Conservation (phyloP, 2,113 vertebrate species). For the Eolophus roseicapilla region DNA sequence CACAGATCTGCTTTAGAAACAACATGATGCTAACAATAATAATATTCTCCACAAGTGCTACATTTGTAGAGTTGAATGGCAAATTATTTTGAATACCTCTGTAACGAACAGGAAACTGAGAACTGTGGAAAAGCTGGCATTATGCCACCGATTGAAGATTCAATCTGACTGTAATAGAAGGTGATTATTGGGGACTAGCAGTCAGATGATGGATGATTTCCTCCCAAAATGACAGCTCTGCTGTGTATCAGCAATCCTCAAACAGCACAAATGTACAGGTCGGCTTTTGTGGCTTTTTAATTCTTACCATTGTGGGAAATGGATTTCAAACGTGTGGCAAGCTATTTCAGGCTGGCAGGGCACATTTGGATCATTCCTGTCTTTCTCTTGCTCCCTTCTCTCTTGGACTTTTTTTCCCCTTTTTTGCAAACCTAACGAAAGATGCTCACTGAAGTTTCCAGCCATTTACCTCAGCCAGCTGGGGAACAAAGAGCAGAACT, state of each 20-base stretch:
- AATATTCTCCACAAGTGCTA: slow-evolving; percentile 69
- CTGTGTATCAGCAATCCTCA: slow-evolving; percentile 63
- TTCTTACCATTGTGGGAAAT: slow-evolving; percentile 67
- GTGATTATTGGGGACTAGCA: slow-evolving; percentile 78
- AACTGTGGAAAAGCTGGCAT: slow-evolving; percentile 73
- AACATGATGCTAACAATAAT: slow-evolving; percentile 71
- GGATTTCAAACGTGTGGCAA: slow-evolving; percentile 49
- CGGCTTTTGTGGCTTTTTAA: slow-evolving; percentile 64
- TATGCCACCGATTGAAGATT: slow-evolving; percentile 74
- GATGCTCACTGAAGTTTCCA: slow-evolving; percentile 29
- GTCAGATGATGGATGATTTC: slow-evolving; percentile 77
- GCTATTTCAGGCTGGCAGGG: slow-evolving; percentile 46
- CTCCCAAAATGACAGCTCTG: slow-evolving; percentile 77
- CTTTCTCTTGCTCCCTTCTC: background rate
- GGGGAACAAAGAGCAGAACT: slow-evolving; percentile 31
- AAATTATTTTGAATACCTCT: slow-evolving; percentile 79
- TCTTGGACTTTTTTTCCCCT: background rate
- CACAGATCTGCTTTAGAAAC: slow-evolving; percentile 44
- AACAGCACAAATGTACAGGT: slow-evolving; percentile 44
- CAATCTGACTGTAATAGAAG: slow-evolving; percentile 80
- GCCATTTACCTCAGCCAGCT: background rate
- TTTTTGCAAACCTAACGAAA: slow-evolving; percentile 5
- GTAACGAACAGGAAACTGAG: slow-evolving; percentile 77
- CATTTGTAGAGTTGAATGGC: slow-evolving; percentile 69
- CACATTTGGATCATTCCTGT: background rate